These are phyloP conservation scores for Hyperoplus immaculatus DNA, from an alignment of 2,797 vertebrate species.

Conservation along the genomic window DNA sequence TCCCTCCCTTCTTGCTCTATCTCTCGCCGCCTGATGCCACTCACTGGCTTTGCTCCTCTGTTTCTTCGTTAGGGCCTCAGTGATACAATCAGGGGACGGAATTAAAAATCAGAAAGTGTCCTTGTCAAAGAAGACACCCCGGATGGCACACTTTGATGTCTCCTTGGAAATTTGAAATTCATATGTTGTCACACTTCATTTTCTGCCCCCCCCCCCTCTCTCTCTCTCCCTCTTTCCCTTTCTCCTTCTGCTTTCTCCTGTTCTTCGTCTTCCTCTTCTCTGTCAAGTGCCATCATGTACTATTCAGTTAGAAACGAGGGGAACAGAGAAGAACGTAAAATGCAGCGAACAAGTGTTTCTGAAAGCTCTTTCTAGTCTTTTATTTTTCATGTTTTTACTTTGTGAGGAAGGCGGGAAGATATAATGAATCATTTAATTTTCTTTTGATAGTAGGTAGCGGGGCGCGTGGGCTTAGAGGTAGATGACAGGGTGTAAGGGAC, in stretches of 20 bases:
- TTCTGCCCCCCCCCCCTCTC: slow-evolving; percentile 71
- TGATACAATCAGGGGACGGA: slow-evolving; percentile 89
- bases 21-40: slow-evolving; percentile 80
- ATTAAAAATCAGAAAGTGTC: slow-evolving; percentile 90
- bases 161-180: slow-evolving; percentile 89
- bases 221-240: slow-evolving; percentile 27
- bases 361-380: slow-evolving; percentile 78
- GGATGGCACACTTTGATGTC: slow-evolving; percentile 89
- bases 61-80: slow-evolving; percentile 84
- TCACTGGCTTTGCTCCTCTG: slow-evolving; percentile 75
- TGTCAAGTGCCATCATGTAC: slow-evolving; percentile 82
- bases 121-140: slow-evolving; percentile 86
- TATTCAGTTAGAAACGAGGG: slow-evolving; percentile 77
- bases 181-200: slow-evolving; percentile 91
- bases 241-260: slow-evolving; percentile 60
- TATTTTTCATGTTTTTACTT: slow-evolving; percentile 84
- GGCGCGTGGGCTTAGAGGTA: slow-evolving; percentile 74
- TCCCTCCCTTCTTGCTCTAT: slow-evolving; percentile 74
- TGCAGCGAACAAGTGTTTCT: slow-evolving; percentile 76
- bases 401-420: slow-evolving; percentile 73
- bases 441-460: slow-evolving; percentile 83
- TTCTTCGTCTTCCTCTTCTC: slow-evolving; percentile 61
- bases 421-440: slow-evolving; percentile 87
- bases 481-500: slow-evolving; percentile 70
- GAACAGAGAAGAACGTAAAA: slow-evolving; percentile 64